Evolutionary conservation across 2,113 vertebrate species (phyloP).

Genomic region (Progne subis): DNA sequence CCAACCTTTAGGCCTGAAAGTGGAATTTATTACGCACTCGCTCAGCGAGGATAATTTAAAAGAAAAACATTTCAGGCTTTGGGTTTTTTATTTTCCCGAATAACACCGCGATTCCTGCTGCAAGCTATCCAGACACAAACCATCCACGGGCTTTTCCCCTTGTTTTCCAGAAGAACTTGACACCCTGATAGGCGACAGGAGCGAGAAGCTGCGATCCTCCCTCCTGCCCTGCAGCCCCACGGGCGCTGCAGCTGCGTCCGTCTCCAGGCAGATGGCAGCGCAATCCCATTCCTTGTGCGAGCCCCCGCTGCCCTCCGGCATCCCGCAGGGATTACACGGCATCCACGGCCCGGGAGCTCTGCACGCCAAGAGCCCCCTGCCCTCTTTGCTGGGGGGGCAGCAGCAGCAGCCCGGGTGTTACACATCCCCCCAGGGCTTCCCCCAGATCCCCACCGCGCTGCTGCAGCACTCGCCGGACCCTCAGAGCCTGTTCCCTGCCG

Average conservation of each 20-base stretch:
- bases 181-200: conserved; percentile 85
- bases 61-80: not conserved
- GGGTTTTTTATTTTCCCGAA: not conserved
- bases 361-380: conserved; percentile 59
- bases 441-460: conserved; percentile 70
- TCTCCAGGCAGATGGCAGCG: conserved; percentile 65
- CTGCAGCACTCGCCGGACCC: conserved; percentile 70
- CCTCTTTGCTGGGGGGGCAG: conserved; percentile 64
- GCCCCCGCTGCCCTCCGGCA: conserved; percentile 49
- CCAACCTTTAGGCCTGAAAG: not conserved
- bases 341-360: conserved; percentile 52
- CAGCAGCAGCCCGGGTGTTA: conserved; percentile 61
- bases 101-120: not conserved
- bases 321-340: conserved; percentile 52
- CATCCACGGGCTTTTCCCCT: not conserved
- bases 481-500: conserved; percentile 60
- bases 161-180: conserved; percentile 87
- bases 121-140: not conserved
- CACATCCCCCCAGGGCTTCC: conserved; percentile 69
- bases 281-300: conserved; percentile 31
- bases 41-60: not conserved
- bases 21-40: not conserved
- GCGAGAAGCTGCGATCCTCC: conserved; percentile 77
- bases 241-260: conserved; percentile 36
- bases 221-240: conserved; percentile 61